Evolutionary conservation across 2,113 vertebrate species (phyloP).

Genomic region (Platanista minor): DNA sequence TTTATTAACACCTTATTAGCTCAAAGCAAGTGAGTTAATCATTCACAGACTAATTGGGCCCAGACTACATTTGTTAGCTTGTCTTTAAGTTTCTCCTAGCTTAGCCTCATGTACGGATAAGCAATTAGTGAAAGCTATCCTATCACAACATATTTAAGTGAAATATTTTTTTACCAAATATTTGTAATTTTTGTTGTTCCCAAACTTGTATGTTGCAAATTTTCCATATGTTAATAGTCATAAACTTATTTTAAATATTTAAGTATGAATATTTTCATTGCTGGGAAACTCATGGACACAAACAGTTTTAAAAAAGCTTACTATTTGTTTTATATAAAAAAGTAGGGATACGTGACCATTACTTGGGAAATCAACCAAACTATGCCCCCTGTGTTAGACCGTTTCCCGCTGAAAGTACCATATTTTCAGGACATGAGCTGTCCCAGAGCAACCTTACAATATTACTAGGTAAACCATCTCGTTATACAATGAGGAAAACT

Average conservation of each 20-base stretch:
- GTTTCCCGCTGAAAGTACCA: background rate
- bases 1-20: background rate
- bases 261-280: background rate
- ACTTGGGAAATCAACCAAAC: background rate
- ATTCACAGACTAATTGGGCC: background rate
- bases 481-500: background rate
- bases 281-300: background rate
- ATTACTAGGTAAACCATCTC: background rate
- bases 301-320: background rate
- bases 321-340: background rate
- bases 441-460: background rate
- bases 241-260: slow-evolving; percentile 1
- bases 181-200: background rate
- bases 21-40: background rate
- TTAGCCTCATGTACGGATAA: background rate
- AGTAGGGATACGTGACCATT: background rate
- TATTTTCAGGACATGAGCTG: background rate
- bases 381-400: background rate
- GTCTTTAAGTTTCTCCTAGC: background rate
- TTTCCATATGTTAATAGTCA: background rate
- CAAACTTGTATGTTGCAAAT: background rate
- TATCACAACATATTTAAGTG: background rate
- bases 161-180: background rate
- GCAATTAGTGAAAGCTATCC: background rate
- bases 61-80: background rate